A percentile compares a stretch with the other conserved stretches of the same genome.
Conservation (phyloP, 2,113 vertebrate species). For the Variabilichromis moorii region DNA sequence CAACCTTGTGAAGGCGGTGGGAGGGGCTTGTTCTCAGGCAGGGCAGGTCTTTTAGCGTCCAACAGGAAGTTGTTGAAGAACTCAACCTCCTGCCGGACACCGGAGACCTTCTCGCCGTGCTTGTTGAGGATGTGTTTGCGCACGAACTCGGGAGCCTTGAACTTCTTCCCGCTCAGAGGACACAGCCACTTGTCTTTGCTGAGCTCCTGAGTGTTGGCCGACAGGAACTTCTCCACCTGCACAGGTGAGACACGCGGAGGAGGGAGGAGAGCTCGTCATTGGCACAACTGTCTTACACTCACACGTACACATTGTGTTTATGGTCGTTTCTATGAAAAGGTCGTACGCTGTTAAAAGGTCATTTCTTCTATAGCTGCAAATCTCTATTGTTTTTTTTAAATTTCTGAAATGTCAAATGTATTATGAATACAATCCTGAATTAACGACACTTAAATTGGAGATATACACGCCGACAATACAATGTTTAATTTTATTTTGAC, state of each 20-base stretch:
- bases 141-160: constrained; percentile 94
- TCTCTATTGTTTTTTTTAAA: accelerated
- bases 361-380: not conserved
- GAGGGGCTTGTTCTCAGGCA: constrained; percentile 82
- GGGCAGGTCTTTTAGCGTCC: constrained; percentile 82
- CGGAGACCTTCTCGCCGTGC: constrained; percentile 82
- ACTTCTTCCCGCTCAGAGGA: constrained; percentile 91
- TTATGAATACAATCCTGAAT: not conserved
- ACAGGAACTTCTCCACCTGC: constrained; percentile 86
- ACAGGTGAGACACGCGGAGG: not conserved
- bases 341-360: not conserved
- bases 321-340: not conserved
- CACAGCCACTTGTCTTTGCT: constrained; percentile 94
- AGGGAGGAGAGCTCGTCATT: not conserved
- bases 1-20: constrained; percentile 77
- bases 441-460: not conserved
- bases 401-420: not conserved
- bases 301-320: accelerated
- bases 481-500: not conserved
- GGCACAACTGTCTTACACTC: not conserved
- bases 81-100: constrained; percentile 84
- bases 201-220: constrained; percentile 85
- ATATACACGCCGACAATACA: not conserved
- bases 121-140: constrained; percentile 94
- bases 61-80: constrained; percentile 90